phyloP scores from a whole-genome alignment of 2,888 invertebrate species.

The Cheilosia scutellata region DNA sequence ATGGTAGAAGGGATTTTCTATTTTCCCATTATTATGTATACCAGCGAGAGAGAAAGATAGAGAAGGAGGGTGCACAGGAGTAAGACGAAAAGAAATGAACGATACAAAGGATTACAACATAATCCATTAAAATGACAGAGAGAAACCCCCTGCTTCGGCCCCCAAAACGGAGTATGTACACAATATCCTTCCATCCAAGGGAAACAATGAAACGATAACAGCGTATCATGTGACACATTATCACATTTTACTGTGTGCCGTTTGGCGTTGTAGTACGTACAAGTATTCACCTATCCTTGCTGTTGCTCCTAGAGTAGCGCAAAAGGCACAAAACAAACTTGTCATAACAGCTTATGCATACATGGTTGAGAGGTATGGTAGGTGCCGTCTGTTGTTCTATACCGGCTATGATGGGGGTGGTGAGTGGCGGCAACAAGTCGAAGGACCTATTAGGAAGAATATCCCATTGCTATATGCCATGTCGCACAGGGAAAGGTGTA shows the following conservation, averaged over 20 bases:
- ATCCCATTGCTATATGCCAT: conserved; percentile 32
- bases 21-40: conserved; percentile 3
- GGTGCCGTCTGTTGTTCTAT: neutral
- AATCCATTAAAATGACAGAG: conserved; percentile 69
- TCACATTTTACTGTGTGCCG: conserved; percentile 60
- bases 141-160: conserved; percentile 27
- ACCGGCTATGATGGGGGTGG: conserved; percentile 11
- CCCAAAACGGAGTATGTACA: neutral
- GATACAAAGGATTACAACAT: conserved; percentile 70
- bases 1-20: conserved; percentile 37
- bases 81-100: conserved; percentile 31
- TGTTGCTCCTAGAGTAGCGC: conserved; percentile 17
- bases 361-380: conserved; percentile 10
- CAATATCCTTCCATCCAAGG: conserved; percentile 22
- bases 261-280: conserved; percentile 27
- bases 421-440: conserved; percentile 63
- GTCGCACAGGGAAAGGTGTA: conserved; percentile 31
- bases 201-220: conserved; percentile 72
- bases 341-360: conserved; percentile 66
- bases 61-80: neutral
- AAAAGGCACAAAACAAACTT: conserved; percentile 60
- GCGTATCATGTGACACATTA: conserved; percentile 73
- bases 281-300: conserved; percentile 3
- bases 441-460: conserved; percentile 66
- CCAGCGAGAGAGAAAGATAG: neutral